A percentile compares a stretch with the other conserved stretches of the same genome.
Conservation (phyloP, 2,888 invertebrate species). For the Lithosia quadra region DNA sequence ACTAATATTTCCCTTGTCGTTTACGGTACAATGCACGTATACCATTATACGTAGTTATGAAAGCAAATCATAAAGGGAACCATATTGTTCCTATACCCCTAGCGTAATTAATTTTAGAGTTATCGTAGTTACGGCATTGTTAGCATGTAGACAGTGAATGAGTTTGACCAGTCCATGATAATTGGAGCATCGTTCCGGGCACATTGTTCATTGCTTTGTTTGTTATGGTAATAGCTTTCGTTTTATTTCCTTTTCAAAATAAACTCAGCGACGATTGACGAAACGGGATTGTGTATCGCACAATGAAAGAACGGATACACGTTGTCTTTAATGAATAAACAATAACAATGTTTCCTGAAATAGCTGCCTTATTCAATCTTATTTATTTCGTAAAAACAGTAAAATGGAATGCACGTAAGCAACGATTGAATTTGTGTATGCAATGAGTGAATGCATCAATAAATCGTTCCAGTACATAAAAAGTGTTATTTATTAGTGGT, state of each 20-base stretch:
- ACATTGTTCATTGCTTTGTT: constrained; percentile 58
- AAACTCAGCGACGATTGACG: constrained; percentile 44
- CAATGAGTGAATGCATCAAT: background rate
- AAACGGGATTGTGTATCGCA: constrained; percentile 35
- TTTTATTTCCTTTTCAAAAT: constrained; percentile 60
- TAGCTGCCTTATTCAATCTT: constrained; percentile 27
- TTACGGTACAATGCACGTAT: background rate
- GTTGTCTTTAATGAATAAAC: constrained; percentile 36
- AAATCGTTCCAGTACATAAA: too few relatives aligned
- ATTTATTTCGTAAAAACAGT: constrained; percentile 4
- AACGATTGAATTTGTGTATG: background rate
- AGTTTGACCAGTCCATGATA: constrained; percentile 45
- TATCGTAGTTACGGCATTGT: constrained; percentile 26
- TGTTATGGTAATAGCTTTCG: constrained; percentile 59
- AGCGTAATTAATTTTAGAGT: constrained; percentile 23
- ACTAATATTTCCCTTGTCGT: background rate
- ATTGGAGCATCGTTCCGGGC: constrained; percentile 72
- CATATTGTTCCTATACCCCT: constrained; percentile 29
- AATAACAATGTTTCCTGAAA: constrained; percentile 43
- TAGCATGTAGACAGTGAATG: constrained; percentile 30
- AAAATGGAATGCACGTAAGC: constrained; percentile 3
- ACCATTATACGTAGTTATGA: background rate
- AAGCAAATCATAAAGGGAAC: constrained; percentile 5
- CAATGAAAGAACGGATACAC: constrained; percentile 34
- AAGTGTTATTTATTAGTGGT: background rate